phyloP scores from a whole-genome alignment of 1,140 invertebrate genomes.

The Drosophila fuyamai region DNA sequence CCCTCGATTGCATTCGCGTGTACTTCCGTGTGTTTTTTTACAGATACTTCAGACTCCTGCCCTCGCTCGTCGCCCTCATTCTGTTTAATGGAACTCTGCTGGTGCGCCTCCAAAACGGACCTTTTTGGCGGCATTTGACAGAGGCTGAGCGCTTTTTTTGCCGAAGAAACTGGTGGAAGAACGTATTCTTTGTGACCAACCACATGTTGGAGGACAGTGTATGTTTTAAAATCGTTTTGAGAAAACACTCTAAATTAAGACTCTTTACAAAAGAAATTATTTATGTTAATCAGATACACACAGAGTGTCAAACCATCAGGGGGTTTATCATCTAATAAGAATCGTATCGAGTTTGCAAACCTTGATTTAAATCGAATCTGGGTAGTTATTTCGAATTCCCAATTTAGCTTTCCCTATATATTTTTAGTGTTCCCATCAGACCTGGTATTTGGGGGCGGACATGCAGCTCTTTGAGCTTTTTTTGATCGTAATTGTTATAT shows the following conservation, averaged over 20 bases:
- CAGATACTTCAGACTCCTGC: conserved; percentile 86
- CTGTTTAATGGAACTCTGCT: conserved; percentile 85
- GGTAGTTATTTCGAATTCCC: too few relatives aligned
- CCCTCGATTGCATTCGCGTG: conserved; percentile 31
- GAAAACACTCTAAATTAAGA: too few relatives aligned
- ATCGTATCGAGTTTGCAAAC: too few relatives aligned
- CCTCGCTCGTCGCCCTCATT: conserved; percentile 85
- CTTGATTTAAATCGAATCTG: too few relatives aligned
- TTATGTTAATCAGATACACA: too few relatives aligned
- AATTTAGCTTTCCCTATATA: not conserved
- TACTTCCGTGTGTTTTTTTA: conserved; percentile 80
- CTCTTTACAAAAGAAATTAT: too few relatives aligned
- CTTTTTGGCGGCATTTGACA: conserved; percentile 85
- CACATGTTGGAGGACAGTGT: conserved; percentile 82
- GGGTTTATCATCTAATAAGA: too few relatives aligned
- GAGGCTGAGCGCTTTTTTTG: conserved; percentile 86
- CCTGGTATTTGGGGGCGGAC: conserved; percentile 91
- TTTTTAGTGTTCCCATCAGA: conserved; percentile 88
- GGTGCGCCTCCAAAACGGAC: conserved; percentile 84
- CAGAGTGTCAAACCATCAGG: too few relatives aligned
- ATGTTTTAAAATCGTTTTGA: not conserved
- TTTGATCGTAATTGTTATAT: conserved; percentile 85
- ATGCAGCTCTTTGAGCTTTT: conserved; percentile 89
- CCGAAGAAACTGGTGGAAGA: conserved; percentile 88
- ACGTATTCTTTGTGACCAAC: conserved; percentile 89